Conservation (phyloP, 2,888 invertebrate species). For the Willowsia nigromaculata region DNA sequence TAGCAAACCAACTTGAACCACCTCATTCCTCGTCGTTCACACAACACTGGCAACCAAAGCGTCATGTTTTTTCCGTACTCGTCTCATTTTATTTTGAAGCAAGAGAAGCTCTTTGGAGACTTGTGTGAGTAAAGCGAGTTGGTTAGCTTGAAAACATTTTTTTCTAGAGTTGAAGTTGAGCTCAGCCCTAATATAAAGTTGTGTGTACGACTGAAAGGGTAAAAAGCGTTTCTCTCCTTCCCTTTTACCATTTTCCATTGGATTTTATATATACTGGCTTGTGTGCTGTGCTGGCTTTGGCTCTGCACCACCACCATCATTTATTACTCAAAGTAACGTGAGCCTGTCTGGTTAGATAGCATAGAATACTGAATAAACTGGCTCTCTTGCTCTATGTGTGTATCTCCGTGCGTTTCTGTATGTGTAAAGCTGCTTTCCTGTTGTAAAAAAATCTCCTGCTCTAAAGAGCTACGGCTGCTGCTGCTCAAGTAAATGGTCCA, state of each 20-base stretch:
- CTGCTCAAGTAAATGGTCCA: conserved; percentile 62
- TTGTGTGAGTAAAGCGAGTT: conserved; percentile 16
- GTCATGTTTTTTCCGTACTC: conserved; percentile 2
- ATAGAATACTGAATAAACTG: conserved; percentile 31
- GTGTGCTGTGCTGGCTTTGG: neutral
- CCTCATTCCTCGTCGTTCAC: conserved; percentile 36
- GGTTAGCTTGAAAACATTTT: neutral
- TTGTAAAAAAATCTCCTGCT: conserved; percentile 66
- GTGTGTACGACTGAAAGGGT: conserved; percentile 53
- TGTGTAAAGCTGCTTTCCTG: conserved; percentile 66
- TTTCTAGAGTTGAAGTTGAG: conserved; percentile 59
- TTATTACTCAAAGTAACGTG: conserved; percentile 31
- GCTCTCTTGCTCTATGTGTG: conserved; percentile 41
- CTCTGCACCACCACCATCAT: conserved; percentile 18
- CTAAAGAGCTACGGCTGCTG: conserved; percentile 37
- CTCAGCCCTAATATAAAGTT: conserved; percentile 12
- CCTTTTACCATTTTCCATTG: conserved; percentile 33
- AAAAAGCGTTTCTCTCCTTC: conserved; percentile 66
- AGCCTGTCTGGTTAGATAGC: conserved; percentile 30
- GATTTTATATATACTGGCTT: neutral
- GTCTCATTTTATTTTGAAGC: neutral
- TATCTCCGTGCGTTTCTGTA: conserved; percentile 16
- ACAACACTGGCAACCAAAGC: conserved; percentile 47
- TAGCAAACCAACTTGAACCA: conserved; percentile 23
- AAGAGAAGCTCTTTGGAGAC: conserved; percentile 66